phyloP scores from a whole-genome alignment of 2,113 vertebrate genomes.

The Pollimyrus isidori region DNA sequence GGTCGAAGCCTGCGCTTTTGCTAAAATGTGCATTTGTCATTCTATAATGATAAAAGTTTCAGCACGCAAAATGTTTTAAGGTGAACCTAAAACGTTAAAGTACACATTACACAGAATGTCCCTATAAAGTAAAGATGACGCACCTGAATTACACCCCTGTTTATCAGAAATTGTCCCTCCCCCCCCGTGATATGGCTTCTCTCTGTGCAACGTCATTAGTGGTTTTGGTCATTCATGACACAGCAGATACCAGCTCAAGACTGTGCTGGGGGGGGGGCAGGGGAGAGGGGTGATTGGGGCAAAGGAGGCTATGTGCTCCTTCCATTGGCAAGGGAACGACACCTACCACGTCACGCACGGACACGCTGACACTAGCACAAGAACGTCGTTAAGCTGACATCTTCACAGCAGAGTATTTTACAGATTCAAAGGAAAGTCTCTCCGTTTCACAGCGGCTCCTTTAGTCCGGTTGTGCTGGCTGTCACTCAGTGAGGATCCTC shows the following conservation, averaged over 20 bases:
- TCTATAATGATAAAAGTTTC: not conserved
- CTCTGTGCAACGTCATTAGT: not conserved
- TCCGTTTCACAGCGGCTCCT: not conserved
- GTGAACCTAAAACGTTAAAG: not conserved
- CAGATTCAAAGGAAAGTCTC: conserved; percentile 6
- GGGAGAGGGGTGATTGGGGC: not conserved
- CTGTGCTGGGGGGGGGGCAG: not conserved
- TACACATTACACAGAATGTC: not conserved
- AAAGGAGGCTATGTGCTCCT: not conserved
- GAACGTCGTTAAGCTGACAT: conserved; percentile 9
- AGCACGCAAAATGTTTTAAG: not conserved
- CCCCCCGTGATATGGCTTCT: not conserved
- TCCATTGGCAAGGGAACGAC: conserved; percentile 20
- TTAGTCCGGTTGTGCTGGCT: not conserved
- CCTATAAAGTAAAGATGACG: not conserved
- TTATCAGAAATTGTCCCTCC: not conserved
- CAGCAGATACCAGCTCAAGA: not conserved
- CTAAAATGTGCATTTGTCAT: not conserved
- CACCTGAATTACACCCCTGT: not conserved
- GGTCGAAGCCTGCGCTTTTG: not conserved
- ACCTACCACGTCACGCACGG: conserved; percentile 11
- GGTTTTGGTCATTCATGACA: not conserved
- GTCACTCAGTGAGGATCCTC: not conserved
- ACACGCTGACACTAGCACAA: conserved; percentile 14
- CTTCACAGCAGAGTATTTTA: conserved; percentile 24